Base-by-base conservation (phyloP, 2,113 vertebrate genomes). In the Parus major region DNA sequence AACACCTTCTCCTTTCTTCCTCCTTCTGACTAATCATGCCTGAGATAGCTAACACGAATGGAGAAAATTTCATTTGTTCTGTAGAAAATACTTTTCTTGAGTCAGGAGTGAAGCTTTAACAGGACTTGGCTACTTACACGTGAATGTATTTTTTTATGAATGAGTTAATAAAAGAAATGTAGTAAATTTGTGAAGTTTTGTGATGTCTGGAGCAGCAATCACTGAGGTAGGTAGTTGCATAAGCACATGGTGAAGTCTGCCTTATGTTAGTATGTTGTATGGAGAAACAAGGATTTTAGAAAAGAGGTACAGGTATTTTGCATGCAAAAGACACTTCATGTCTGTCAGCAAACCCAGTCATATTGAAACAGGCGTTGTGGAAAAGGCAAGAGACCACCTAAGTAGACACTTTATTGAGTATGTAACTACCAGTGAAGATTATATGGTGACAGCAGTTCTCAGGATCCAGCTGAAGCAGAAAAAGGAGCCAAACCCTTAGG, bases 381-480 rank as follows among this genome's bases (percentile, higher is more conserved):
- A 75, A 82, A 92, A 95, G 86, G 17, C 83, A 53, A 49, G 56
- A 92, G 95, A 97, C 93, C 95, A 95, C 91, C 95, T 89, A 95
- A 68, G 89, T 10, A 85, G 92, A 82, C 61, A 21, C 66, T 95
- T 95, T 92, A 88, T 82, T 89, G 83, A 13, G 3, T 60, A 64
- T 35, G 28, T 95, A 95, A 79, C 41, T 91, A 79, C 61, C 60
- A 82, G 65, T 79, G 89, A 91, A 89, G 73, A 82, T 86, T 78
- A 69, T 79, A 84, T 69, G 70, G 83, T 95, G 83, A 91, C 86
- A 92, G 91, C 73, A 76, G 41, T 31, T 87, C 89, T 92, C 65
- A 56, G n/a, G n/a, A 71, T 86, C 57, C 66, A 92, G 59, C 81
- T 96, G 86, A 95, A 92, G 77, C 73, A 93, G 80, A 56, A 75